Percentiles rank a stretch among this genome's conserved stretches.
Evolutionary conservation across 2,888 invertebrate genomes (phyloP).

Genomic region (Clivina fossor): DNA sequence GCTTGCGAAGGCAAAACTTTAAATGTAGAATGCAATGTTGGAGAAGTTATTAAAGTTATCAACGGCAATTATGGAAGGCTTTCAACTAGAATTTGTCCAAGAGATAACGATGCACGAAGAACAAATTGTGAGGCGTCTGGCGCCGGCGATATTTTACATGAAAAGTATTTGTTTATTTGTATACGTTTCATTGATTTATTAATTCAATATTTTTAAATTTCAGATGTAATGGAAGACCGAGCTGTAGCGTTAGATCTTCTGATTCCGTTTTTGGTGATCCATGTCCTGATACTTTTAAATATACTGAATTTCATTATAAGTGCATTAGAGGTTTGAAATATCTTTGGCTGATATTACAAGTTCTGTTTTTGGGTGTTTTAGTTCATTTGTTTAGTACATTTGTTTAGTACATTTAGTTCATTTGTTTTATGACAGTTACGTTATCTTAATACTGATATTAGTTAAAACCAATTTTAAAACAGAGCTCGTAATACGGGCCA

Average conservation of each 20-base stretch:
- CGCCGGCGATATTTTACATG: neutral
- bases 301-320: slow-evolving; percentile 23
- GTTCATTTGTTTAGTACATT: no score
- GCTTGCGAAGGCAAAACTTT: slow-evolving; percentile 85
- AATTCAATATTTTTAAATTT: neutral
- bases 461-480: no score
- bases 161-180: slow-evolving; percentile 1
- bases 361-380: no score
- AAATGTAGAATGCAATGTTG: slow-evolving; percentile 76
- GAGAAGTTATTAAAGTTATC: slow-evolving; percentile 78
- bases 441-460: no score
- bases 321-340: slow-evolving; percentile 11
- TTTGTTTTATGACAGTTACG: no score
- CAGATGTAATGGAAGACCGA: slow-evolving; percentile 10
- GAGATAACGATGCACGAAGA: neutral
- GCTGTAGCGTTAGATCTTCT: neutral
- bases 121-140: slow-evolving; percentile 6
- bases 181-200: no score
- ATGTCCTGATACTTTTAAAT: slow-evolving; percentile 18
- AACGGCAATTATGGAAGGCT: slow-evolving; percentile 88
- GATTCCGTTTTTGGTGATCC: slow-evolving; percentile 23
- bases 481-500: no score
- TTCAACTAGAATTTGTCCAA: slow-evolving; percentile 76
- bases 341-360: no score
- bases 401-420: no score